Evolutionary conservation across 2,888 invertebrate species (phyloP).

Genomic region (Melinaea menophilus): DNA sequence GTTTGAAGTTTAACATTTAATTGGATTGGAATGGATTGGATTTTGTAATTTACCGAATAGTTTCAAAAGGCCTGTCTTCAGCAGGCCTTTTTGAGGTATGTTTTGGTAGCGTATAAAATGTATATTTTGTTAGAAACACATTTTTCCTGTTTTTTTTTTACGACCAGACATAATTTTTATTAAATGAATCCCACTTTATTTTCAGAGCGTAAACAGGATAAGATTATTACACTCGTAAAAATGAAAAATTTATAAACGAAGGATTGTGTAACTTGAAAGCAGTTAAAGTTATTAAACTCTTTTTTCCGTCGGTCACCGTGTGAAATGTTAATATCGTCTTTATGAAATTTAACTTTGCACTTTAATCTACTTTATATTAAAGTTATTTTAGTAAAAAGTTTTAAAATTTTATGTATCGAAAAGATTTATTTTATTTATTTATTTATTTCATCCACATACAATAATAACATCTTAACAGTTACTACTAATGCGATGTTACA

Average conservation of each 20-base stretch:
- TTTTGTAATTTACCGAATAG: background rate
- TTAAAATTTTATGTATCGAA: no score
- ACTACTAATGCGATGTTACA: no score
- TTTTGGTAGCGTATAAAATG: background rate
- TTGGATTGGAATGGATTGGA: background rate
- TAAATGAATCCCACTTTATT: conserved; percentile 18
- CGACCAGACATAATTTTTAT: conserved; percentile 6
- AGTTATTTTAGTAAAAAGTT: background rate
- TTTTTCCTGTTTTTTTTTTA: background rate
- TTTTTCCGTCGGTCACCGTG: background rate
- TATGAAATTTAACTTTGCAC: background rate
- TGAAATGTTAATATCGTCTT: background rate
- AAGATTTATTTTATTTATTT: no score
- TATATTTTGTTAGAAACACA: background rate
- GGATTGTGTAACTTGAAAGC: background rate
- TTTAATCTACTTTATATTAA: background rate
- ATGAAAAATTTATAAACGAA: background rate
- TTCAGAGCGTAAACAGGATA: conserved; percentile 23
- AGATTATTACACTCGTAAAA: conserved; percentile 12
- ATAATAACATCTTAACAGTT: no score
- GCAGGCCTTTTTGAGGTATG: no score
- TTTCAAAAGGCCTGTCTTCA: background rate
- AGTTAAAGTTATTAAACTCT: background rate
- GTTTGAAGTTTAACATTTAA: conserved; percentile 2
- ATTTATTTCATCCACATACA: no score